Evolutionary conservation across 2,888 invertebrate species (phyloP).

Genomic region (Dione vanillae): DNA sequence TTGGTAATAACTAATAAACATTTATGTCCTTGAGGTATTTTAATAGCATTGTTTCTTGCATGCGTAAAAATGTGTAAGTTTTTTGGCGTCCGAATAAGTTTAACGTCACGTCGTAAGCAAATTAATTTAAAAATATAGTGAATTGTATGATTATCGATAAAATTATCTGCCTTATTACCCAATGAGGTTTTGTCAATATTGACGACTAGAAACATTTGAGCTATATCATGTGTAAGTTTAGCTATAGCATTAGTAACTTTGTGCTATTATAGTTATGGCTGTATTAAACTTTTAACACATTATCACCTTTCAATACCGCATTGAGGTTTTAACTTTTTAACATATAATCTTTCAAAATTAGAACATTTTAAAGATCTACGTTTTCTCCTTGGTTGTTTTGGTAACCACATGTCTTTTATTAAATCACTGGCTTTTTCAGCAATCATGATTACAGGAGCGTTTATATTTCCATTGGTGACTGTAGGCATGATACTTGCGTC

Average conservation of each 20-base stretch:
- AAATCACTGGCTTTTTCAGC: conserved; percentile 93
- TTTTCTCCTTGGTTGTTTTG: conserved; percentile 55
- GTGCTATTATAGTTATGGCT: conserved; percentile 24
- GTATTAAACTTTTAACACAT: conserved; percentile 16
- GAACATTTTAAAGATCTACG: conserved; percentile 62
- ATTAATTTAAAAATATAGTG: neutral
- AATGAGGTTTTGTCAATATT: conserved; percentile 7
- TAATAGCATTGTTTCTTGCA: neutral
- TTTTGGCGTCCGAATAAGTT: neutral
- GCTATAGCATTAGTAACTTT: neutral
- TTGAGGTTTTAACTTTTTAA: conserved; percentile 51
- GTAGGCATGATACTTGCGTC: conserved; percentile 95
- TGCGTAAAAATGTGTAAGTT: neutral
- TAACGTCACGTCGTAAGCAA: too few relatives aligned
- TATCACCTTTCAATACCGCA: conserved; percentile 68
- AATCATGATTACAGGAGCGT: conserved; percentile 94
- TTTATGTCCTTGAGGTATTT: conserved; percentile 17
- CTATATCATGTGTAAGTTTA: conserved; percentile 5
- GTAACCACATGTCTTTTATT: conserved; percentile 89
- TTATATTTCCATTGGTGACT: conserved; percentile 94
- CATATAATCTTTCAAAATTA: conserved; percentile 55
- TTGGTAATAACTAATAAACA: conserved; percentile 2
- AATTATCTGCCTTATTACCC: neutral
- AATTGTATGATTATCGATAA: too few relatives aligned
- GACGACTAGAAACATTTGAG: conserved; percentile 40